These are phyloP conservation scores for Phataginus tetradactyla DNA, from an alignment of 2,797 vertebrate genomes.

Conservation along the genomic window DNA sequence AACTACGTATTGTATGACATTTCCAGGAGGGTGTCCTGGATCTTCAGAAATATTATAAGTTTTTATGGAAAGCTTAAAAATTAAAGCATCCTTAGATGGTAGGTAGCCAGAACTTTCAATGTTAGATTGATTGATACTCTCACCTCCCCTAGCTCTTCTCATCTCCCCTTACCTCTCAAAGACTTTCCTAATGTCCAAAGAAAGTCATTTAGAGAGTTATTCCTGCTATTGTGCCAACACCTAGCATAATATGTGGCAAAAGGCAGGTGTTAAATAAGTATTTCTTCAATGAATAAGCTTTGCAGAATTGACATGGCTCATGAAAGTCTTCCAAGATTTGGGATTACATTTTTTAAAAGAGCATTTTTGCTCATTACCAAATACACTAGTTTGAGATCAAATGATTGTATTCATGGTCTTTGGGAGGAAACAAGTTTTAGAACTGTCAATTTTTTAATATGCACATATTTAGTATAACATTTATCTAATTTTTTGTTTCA, in stretches of 20 bases:
- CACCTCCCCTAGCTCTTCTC: neutral
- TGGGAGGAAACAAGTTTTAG: neutral
- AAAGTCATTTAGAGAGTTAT: neutral
- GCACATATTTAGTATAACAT: neutral
- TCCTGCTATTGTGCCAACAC: neutral
- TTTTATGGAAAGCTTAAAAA: neutral
- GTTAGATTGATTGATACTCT: neutral
- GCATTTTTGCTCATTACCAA: neutral
- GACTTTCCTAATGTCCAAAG: neutral
- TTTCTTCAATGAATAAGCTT: constrained; percentile 36
- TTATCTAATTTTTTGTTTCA: neutral
- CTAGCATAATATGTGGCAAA: neutral
- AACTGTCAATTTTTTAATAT: neutral
- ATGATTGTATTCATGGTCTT: neutral
- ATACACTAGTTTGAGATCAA: neutral
- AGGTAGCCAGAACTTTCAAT: neutral
- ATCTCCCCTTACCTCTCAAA: neutral
- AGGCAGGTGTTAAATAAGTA: neutral
- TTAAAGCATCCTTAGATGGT: neutral
- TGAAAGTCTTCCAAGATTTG: constrained; percentile 21
- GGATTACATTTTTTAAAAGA: neutral
- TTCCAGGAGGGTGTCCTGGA: neutral
- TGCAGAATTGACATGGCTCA: neutral
- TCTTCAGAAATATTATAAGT: neutral
- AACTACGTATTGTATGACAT: neutral